Evolutionary conservation across 2,888 invertebrate species (phyloP).

Genomic region (Vesta saturnalis): DNA sequence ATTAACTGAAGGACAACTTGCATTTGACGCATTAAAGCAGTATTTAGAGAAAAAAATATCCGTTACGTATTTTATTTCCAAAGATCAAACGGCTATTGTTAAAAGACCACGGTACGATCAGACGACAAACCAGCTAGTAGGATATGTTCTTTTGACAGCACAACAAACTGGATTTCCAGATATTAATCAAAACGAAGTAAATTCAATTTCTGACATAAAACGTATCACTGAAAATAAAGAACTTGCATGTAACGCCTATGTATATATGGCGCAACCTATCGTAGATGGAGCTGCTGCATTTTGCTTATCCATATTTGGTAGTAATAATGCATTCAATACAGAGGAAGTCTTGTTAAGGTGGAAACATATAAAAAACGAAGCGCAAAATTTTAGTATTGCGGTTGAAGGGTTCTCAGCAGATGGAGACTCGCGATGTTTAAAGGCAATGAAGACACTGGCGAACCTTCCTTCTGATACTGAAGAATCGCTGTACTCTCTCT

Average conservation of each 20-base stretch:
- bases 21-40: not conserved
- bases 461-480: no score
- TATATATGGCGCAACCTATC: no score
- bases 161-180: not conserved
- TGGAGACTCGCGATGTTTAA: no score
- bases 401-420: no score
- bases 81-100: not conserved
- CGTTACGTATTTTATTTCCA: not conserved
- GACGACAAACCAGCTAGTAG: not conserved
- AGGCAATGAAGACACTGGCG: no score
- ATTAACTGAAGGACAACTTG: not conserved
- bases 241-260: not conserved
- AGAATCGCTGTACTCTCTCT: no score
- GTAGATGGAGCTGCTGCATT: no score
- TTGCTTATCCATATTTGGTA: no score
- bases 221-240: not conserved
- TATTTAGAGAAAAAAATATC: not conserved
- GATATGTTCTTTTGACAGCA: not conserved
- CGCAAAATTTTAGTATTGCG: no score
- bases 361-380: no score
- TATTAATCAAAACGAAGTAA: not conserved
- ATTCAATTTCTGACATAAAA: not conserved
- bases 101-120: not conserved
- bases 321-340: no score
- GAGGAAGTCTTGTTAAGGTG: no score